Evolutionary conservation across 1,140 invertebrate species (phyloP), one percentile per base, ranked within the genome.

Genomic region (Bombus terrestris): DNA sequence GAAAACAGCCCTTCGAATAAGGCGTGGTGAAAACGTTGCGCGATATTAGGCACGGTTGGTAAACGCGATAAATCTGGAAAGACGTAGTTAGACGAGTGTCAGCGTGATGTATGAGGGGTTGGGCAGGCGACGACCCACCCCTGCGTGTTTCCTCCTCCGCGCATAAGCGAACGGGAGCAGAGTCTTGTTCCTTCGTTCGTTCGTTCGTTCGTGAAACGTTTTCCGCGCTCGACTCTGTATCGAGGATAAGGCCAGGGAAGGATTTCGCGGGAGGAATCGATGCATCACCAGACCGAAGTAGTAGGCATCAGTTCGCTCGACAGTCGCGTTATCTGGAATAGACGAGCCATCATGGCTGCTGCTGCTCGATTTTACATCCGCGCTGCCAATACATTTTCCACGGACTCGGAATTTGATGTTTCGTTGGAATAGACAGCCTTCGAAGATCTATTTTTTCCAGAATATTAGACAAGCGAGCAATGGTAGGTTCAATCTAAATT

Each of bases 11-110:
- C 64, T 89, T 89, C 64, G 82, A 90, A 86, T 82, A 80, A 87
- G 76, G 87, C 82, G 82, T 78, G 83, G 87, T 80, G 89, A 90
- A 92, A 92, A 92, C 88, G 88, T 89, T 83, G 83, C 85, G 84
- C 88, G 89, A 93, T 91, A 93, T 93, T 92, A 89, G 86, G 62
- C 86, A 71, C 82, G 73, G 81, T 92, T 91, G 93, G 90, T 92
- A 94, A 94, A 93, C 90, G 86, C 92, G 92, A 94, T 94, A 94
- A 94, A 94, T 94, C 92, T 90, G 86, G 84, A 79, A 83, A 91
- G 93, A 92, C 89, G 89, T 91, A 86, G 88, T 92, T 90, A 92
- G 92, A 93, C 92, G 91, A 92, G 89, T 92, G 92, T 93, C 92
- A 92, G 78, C 81, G 76, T 94, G 92, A 94, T 94, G 91, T 92